Evolutionary conservation across 2,888 invertebrate genomes (phyloP).

Genomic region (Troglohyphantes excavatus): DNA sequence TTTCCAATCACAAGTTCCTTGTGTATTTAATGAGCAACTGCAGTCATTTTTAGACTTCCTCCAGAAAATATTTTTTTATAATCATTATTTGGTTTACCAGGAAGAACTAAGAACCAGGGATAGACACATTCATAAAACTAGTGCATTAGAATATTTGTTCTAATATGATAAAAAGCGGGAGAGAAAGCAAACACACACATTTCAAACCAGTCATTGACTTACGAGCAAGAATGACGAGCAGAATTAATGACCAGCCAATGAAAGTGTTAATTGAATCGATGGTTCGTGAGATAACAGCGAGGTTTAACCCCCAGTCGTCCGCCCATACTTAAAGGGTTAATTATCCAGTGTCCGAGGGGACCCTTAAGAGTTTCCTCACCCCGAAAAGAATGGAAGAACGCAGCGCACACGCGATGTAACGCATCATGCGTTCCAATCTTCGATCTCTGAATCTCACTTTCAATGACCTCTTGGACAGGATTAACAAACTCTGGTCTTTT

Average conservation of each 20-base stretch:
- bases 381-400: not conserved
- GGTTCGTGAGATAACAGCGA: not conserved
- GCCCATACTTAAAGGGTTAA: not conserved
- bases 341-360: not conserved
- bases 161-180: too few relatives aligned
- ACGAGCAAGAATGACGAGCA: not conserved
- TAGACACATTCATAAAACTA: too few relatives aligned
- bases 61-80: too few relatives aligned
- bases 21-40: too few relatives aligned
- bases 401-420: slow-evolving; percentile 35
- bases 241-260: not conserved
- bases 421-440: slow-evolving; percentile 33
- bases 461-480: slow-evolving; percentile 42
- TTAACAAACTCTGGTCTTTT: slow-evolving; percentile 21
- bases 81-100: too few relatives aligned
- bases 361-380: slow-evolving; percentile 9
- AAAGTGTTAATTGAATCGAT: slow-evolving; percentile 38
- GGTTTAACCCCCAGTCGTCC: slow-evolving; percentile 3
- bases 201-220: not conserved
- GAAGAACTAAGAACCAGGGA: too few relatives aligned
- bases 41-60: too few relatives aligned
- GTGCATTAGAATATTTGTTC: too few relatives aligned
- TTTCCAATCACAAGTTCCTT: too few relatives aligned
- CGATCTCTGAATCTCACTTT: slow-evolving; percentile 29
- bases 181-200: not conserved